Percentiles rank a stretch among this genome's conserved stretches.
phyloP scores from a whole-genome alignment of 2,113 vertebrate genomes.

The Erythrocebus patas region DNA sequence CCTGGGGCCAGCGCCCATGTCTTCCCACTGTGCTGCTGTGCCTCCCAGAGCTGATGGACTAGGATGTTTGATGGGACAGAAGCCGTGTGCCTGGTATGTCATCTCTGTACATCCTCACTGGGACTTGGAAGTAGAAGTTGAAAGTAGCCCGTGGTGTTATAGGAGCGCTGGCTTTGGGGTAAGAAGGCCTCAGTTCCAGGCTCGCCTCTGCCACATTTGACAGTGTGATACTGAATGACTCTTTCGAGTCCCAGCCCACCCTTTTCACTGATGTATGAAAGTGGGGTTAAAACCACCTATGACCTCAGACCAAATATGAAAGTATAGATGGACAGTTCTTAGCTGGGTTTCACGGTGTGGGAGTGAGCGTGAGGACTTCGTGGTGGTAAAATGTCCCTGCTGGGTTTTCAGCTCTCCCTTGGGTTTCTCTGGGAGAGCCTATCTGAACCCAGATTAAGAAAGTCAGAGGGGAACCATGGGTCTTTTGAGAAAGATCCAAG shows the following conservation, averaged over 20 bases:
- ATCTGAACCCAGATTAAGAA: neutral
- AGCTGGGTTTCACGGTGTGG: neutral
- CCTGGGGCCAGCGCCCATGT: accelerated
- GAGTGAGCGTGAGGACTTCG: neutral
- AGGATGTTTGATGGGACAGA: neutral
- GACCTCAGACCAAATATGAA: neutral
- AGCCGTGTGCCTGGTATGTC: neutral
- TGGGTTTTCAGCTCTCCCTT: neutral
- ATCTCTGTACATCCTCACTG: accelerated
- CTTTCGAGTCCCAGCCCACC: neutral
- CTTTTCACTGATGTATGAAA: neutral
- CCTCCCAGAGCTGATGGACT: neutral
- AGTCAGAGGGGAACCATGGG: accelerated
- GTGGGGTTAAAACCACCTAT: neutral
- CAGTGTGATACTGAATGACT: accelerated
- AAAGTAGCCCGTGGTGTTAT: neutral
- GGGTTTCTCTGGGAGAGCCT: neutral
- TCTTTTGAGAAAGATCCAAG: neutral
- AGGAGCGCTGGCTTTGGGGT: neutral
- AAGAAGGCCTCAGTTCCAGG: neutral
- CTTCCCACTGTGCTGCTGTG: neutral
- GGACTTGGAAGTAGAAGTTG: neutral
- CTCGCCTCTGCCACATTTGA: neutral
- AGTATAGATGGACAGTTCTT: neutral
- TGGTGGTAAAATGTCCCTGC: neutral